phyloP scores from a whole-genome alignment of 1,140 invertebrate species.

The Heliconius himera region DNA sequence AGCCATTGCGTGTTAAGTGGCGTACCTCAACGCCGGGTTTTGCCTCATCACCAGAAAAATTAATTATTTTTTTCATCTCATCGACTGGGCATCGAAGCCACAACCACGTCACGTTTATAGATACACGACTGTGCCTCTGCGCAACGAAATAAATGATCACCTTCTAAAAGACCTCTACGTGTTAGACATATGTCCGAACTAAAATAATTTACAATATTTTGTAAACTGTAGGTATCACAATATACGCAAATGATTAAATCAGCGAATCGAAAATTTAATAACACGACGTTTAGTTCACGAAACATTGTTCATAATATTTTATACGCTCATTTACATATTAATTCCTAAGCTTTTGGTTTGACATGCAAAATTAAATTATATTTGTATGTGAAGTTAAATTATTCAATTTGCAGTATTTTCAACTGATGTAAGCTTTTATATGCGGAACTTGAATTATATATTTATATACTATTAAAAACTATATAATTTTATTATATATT shows the following conservation, averaged over 20 bases:
- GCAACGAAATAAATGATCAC: no score
- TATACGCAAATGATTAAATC: slow-evolving; percentile 15
- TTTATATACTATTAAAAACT: no score
- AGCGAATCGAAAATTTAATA: slow-evolving; percentile 35
- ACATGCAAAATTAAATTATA: neutral
- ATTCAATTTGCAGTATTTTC: neutral
- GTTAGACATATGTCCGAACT: no score
- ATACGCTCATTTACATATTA: slow-evolving; percentile 24
- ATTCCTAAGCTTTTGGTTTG: slow-evolving; percentile 1
- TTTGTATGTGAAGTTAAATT: neutral
- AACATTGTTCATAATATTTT: slow-evolving; percentile 24
- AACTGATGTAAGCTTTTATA: neutral
- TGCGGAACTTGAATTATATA: neutral
- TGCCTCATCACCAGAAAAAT: no score
- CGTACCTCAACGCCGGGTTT: no score
- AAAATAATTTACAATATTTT: neutral
- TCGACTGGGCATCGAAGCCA: no score
- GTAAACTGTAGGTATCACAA: neutral
- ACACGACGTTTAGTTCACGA: slow-evolving; percentile 17
- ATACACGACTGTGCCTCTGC: no score
- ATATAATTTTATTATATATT: no score
- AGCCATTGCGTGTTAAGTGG: no score
- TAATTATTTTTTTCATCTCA: no score
- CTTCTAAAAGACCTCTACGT: no score
- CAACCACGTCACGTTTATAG: no score